A percentile compares a stretch with the other conserved stretches of the same genome.
phyloP scores from a whole-genome alignment of 2,797 vertebrate genomes.

The Microcaecilia unicolor region DNA sequence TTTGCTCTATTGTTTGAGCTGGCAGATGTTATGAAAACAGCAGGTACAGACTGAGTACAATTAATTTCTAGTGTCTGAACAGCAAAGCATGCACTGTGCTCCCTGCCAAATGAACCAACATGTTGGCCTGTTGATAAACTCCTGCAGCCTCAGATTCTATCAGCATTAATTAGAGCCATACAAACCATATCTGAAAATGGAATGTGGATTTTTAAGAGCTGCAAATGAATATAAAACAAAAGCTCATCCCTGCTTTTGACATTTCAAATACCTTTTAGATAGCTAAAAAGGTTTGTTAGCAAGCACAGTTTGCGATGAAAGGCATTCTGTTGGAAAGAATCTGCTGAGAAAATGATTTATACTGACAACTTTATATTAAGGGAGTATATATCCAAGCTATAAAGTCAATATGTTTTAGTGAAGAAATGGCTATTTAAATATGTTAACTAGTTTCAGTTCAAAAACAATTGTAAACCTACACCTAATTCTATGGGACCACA shows the following conservation, averaged over 20 bases:
- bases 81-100: conserved; percentile 1
- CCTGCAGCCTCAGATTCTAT: conserved; percentile 21
- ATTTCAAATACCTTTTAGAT: too few species aligned
- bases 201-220: too few species aligned
- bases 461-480: too few species aligned
- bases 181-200: conserved; percentile 6
- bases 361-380: too few species aligned
- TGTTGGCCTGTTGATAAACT: conserved; percentile 15
- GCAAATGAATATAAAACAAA: neutral
- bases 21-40: conserved; percentile 2
- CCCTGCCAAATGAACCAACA: neutral
- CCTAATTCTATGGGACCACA: too few species aligned
- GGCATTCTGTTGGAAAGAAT: conserved; percentile 21
- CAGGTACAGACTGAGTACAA: neutral
- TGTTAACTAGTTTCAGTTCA: too few species aligned
- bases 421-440: too few species aligned
- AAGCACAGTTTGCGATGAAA: conserved; percentile 6
- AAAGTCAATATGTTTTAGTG: too few species aligned
- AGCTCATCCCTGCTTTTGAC: too few species aligned
- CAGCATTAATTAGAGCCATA: conserved; percentile 12
- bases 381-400: too few species aligned
- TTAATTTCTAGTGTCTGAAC: neutral
- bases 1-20: rapidly evolving
- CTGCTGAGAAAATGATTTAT: too few species aligned
- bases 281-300: too few species aligned